Percentiles rank a stretch among this genome's conserved stretches.
These are phyloP conservation scores for Daboia siamensis DNA, from an alignment of 2,113 vertebrate genomes.

Conservation along the genomic window DNA sequence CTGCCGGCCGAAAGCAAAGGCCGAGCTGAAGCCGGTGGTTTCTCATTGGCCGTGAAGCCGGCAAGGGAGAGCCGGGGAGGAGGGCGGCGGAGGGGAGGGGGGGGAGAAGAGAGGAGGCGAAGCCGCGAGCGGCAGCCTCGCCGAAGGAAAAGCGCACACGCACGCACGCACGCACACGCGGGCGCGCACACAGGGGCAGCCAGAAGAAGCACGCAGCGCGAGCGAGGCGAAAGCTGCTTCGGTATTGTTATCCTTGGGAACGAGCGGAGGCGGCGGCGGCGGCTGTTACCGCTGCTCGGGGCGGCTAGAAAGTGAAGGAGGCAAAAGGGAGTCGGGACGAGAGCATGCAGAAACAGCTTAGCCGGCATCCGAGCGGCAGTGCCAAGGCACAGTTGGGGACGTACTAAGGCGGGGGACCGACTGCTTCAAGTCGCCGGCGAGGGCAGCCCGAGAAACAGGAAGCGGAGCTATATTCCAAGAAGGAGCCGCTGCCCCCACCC, in stretches of 20 bases:
- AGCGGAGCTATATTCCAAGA: conserved; percentile 32
- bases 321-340: background rate
- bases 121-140: conserved; percentile 20
- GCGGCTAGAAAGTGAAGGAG: conserved; percentile 47
- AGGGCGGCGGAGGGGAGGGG: background rate
- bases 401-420: conserved; percentile 20
- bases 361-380: conserved; percentile 34
- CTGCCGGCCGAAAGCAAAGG: conserved; percentile 36
- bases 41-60: conserved; percentile 68
- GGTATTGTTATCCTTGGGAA: conserved; percentile 58
- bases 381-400: conserved; percentile 10
- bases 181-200: background rate
- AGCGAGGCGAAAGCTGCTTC: conserved; percentile 41
- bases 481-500: conserved; percentile 34
- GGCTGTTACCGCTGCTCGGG: conserved; percentile 29
- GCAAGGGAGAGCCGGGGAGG: conserved; percentile 50
- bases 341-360: background rate
- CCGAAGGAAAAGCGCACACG: conserved; percentile 9
- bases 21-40: conserved; percentile 39
- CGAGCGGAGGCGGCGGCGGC: conserved; percentile 38
- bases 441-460: conserved; percentile 12
- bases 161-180: background rate
- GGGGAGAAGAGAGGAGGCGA: conserved; percentile 34
- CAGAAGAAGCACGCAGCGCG: conserved; percentile 5
- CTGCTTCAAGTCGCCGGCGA: conserved; percentile 33